phyloP scores from a whole-genome alignment of 2,888 invertebrate genomes.

The Drosophila engyochracea region DNA sequence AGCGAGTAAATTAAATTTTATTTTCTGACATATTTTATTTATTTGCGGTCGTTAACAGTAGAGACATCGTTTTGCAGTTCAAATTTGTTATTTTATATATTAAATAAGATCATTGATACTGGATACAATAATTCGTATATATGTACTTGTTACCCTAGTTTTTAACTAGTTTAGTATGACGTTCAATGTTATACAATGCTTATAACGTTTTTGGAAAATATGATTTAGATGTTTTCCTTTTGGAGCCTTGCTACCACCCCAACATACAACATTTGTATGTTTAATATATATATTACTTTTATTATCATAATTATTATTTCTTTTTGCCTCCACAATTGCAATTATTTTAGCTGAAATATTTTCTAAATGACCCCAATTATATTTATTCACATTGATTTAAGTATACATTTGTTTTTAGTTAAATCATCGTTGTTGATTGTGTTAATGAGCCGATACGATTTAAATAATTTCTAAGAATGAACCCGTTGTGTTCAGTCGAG shows the following conservation, averaged over 20 bases:
- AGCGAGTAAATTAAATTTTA: not conserved
- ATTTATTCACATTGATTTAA: too few species aligned
- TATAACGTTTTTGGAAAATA: not conserved
- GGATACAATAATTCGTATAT: not conserved
- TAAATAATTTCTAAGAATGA: not conserved
- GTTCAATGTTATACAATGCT: not conserved
- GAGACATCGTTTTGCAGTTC: not conserved
- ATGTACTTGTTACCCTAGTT: not conserved
- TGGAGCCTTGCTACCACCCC: not conserved
- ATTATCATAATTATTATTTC: not conserved
- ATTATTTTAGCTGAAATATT: too few species aligned
- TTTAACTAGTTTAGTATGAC: not conserved
- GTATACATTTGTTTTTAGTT: not conserved
- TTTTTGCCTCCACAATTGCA: too few species aligned
- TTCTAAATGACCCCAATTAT: too few species aligned
- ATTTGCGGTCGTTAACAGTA: too few species aligned
- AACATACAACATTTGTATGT: not conserved
- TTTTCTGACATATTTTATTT: not conserved
- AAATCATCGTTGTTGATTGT: not conserved
- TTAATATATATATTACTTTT: not conserved
- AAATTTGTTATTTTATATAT: not conserved
- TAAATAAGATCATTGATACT: not conserved
- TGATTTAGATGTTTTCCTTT: not conserved
- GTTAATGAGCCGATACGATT: not conserved
- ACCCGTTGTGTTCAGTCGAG: not conserved